Evolutionary conservation across 2,797 vertebrate species (phyloP), one percentile per base, ranked within the genome.

Genomic region (Tangara arthus): DNA sequence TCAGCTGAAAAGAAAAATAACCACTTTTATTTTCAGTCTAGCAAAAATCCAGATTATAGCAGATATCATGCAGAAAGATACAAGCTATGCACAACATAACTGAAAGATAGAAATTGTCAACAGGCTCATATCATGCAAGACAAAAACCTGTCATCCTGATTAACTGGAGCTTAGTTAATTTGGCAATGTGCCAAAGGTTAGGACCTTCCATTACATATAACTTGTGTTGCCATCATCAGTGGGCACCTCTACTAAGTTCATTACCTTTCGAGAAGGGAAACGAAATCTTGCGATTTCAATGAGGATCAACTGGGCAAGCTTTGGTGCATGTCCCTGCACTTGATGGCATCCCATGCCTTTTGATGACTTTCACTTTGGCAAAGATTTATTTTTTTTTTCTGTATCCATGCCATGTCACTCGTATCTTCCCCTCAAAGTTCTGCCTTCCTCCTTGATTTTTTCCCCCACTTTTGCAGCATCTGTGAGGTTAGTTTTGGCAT

Each of bases 31-130:
- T 91, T 95, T 82, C 35, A 65, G n/a, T 46, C 57, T 94, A 88
- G 85, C 79, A 70, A 64, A 57, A 80, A 79, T 86, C 46, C 93
- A 94, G 46, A 27, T 61, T 94, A 68, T 5, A 92, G 76, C 84
- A 95, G 89, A 94, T 94, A 87, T 65, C 81, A 87, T 70, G 41
- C 88, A 94, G 78, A 82, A 94, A 69, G 46, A 86, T 47, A 77
- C 6, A 80, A 47, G 47, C 52, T 79, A 87, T 18, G 24, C 53
- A 53, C 39, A 73, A 24, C 24, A n/a, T 39, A 92, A 86, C 42
- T 86, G 59, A 83, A 89, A 76, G 44, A 73, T 7, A 83, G 37
- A 86, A 94, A 86, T 56, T 56, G 81, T 83, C 83, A 92, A 79
- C 46, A 84, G 46, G n/a, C 66, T 89, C 9, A 7, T 39, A 35